These are phyloP conservation scores for Willowsia nigromaculata DNA, from an alignment of 2,888 invertebrate genomes.

Conservation along the genomic window DNA sequence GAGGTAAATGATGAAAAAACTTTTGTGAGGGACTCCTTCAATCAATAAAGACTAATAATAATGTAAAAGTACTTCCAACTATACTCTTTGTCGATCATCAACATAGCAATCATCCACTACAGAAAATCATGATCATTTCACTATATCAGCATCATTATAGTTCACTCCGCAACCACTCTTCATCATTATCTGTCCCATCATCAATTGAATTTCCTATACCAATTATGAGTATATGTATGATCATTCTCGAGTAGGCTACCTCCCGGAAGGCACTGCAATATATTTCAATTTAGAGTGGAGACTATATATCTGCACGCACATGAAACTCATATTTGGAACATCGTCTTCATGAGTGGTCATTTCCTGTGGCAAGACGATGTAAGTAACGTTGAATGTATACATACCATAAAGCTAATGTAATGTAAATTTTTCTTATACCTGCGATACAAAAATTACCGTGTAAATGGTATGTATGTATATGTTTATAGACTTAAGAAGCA, in stretches of 20 bases:
- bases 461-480: too few species aligned
- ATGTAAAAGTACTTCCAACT: not conserved
- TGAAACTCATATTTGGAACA: not conserved
- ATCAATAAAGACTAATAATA: slow-evolving; percentile 29
- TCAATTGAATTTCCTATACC: not conserved
- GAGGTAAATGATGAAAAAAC: not conserved
- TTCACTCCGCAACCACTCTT: not conserved
- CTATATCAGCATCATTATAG: not conserved
- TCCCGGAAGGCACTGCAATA: slow-evolving; percentile 66
- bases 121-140: slow-evolving; percentile 20
- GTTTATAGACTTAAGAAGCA: not conserved
- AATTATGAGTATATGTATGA: slow-evolving; percentile 49
- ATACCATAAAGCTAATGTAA: too few species aligned
- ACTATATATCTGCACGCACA: not conserved
- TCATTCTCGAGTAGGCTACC: slow-evolving; percentile 37
- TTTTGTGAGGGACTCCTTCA: slow-evolving; percentile 11
- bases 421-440: too few species aligned
- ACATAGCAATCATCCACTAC: not conserved
- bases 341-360: not conserved
- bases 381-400: too few species aligned
- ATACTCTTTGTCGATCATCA: not conserved
- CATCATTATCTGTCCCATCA: not conserved
- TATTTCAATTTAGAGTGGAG: not conserved
- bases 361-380: too few species aligned
- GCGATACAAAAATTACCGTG: too few species aligned